phyloP scores from a whole-genome alignment of 2,888 invertebrate species.

The Aspidiotus rigidus region DNA sequence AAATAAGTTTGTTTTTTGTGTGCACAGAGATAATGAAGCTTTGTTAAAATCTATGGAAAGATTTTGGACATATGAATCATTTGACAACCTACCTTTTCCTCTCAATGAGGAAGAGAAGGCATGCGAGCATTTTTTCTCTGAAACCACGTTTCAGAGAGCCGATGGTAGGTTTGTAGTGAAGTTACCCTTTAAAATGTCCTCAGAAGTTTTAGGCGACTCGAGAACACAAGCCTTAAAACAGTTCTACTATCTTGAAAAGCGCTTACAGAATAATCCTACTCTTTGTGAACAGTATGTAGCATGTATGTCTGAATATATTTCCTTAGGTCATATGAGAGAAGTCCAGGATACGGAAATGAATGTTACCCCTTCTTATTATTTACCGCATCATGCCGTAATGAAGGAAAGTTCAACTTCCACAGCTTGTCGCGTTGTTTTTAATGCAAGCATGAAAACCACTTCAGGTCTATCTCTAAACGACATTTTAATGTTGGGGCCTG shows the following conservation, averaged over 20 bases:
- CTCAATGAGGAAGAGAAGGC: background rate
- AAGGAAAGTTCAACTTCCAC: slow-evolving; percentile 4
- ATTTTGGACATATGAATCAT: background rate
- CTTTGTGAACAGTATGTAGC: slow-evolving; percentile 8
- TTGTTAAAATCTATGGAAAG: background rate
- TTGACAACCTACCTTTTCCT: background rate
- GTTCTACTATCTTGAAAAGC: background rate
- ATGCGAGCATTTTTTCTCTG: background rate
- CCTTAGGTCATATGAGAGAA: slow-evolving; percentile 3
- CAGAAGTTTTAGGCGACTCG: background rate
- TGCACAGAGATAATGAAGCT: background rate
- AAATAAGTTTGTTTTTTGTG: too few species aligned
- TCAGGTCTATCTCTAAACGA: slow-evolving; percentile 12
- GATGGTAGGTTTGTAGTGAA: slow-evolving; percentile 10
- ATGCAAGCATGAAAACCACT: slow-evolving; percentile 2
- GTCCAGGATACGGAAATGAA: background rate
- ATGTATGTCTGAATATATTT: slow-evolving; percentile 6
- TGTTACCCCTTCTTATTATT: background rate
- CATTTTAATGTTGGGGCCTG: background rate
- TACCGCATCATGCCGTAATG: slow-evolving; percentile 19
- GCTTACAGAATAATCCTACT: background rate
- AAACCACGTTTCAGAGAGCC: background rate
- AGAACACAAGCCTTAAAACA: background rate
- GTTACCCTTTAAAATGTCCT: background rate
- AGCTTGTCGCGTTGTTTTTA: background rate